Evolutionary conservation across 2,797 vertebrate species (phyloP), one percentile per base, ranked within the genome.

Genomic region (Hirundo rustica): DNA sequence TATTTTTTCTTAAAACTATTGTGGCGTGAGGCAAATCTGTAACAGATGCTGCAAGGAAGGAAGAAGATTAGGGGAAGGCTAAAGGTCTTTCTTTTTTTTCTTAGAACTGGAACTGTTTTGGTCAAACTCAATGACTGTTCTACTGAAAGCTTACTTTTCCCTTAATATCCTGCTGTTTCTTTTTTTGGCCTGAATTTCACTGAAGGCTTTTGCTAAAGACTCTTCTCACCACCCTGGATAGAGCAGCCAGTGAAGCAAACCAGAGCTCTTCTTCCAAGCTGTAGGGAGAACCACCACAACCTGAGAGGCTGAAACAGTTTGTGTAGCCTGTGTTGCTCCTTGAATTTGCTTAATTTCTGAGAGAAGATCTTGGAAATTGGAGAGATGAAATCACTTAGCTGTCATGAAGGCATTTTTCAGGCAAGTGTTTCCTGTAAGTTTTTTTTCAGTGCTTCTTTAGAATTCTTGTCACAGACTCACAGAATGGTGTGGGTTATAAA

Each of bases 41-140:
- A 88, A 91, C 96, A 96, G 85, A 96, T 96, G 93, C 83, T 95
- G 85, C 54, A 48, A 75, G 95, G 85, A 95, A 95, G 94, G 90
- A 93, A 94, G 87, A 94, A 85, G 81, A 92, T 87, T 93, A 94
- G 64, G 73, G 77, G 67, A 84, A 92, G 80, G 65, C 83, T 86
- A 94, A 94, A 92, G 89, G 93, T 96, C 89, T 93, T 78, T 58
- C 11, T 79, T 75, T 90, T 90, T 93, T 85, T 89, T 29, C 89
- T 90, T 82, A 62, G 85, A 89, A 89, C 68, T 92, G 84, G 71
- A 89, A 64, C 87, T 92, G 79, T 70, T 95, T 92, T 95, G 89
- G 79, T 85, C 85, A 87, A 94, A 92, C 76, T 84, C 79, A 83
- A 60, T 71, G 78, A 67, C 48, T 79, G 3, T 90, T 92, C 71